phyloP scores from a whole-genome alignment of 2,113 vertebrate species.

The Lutjanus erythropterus region DNA sequence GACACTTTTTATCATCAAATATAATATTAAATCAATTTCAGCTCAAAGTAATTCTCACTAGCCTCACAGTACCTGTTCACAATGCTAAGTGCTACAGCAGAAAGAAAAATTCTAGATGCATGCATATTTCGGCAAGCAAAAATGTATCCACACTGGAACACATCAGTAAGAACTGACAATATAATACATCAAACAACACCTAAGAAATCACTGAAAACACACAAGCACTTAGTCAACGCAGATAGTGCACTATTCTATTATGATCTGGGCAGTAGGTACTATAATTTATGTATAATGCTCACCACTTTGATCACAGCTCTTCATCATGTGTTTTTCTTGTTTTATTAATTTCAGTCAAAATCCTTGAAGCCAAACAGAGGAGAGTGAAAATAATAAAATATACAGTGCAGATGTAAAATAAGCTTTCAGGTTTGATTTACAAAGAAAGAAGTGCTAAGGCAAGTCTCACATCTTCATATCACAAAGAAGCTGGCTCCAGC shows the following conservation, averaged over 20 bases:
- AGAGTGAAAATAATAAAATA: background rate
- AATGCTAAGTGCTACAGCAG: background rate
- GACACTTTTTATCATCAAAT: background rate
- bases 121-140: background rate
- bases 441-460: background rate
- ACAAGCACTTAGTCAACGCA: too few relatives aligned
- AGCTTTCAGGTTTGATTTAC: background rate
- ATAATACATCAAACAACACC: background rate
- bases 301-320: background rate
- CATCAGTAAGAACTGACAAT: background rate
- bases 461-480: background rate
- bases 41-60: slow-evolving; percentile 2
- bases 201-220: background rate
- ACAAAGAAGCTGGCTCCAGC: background rate
- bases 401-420: background rate
- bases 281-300: too few relatives aligned
- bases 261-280: too few relatives aligned
- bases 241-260: too few relatives aligned
- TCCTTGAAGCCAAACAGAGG: background rate
- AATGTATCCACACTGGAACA: too few relatives aligned
- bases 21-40: slow-evolving; percentile 22
- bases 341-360: background rate
- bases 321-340: background rate
- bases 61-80: background rate
- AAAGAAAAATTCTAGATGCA: background rate